A percentile compares a stretch with the other conserved stretches of the same genome.
Evolutionary conservation across 2,888 invertebrate species (phyloP).

Genomic region (Bembecia ichneumoniformis): DNA sequence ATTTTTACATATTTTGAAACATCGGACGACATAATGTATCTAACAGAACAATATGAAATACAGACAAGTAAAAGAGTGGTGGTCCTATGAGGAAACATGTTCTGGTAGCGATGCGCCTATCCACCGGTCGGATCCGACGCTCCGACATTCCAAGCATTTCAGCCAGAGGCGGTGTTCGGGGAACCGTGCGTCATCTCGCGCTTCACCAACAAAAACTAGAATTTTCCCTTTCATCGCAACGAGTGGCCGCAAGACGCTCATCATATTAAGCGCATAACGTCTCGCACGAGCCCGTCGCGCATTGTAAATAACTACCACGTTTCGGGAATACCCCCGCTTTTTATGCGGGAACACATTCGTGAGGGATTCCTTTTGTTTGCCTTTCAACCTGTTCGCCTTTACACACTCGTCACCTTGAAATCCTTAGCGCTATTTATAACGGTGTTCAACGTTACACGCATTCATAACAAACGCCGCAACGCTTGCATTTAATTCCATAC

Average conservation of each 20-base stretch:
- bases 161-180: constrained; percentile 31
- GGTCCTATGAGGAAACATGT: constrained; percentile 4
- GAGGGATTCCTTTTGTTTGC: constrained; percentile 71
- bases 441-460: constrained; percentile 15
- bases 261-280: constrained; percentile 54
- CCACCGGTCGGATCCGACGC: constrained; percentile 30
- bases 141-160: constrained; percentile 8
- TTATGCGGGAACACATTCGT: constrained; percentile 64
- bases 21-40: background rate
- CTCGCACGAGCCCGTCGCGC: constrained; percentile 32
- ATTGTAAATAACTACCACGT: constrained; percentile 59
- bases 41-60: background rate
- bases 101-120: constrained; percentile 16
- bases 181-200: constrained; percentile 55
- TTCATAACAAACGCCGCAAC: constrained; percentile 12
- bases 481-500: no score
- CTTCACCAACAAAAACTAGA: constrained; percentile 50
- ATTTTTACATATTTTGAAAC: no score
- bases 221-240: constrained; percentile 69
- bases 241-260: constrained; percentile 34
- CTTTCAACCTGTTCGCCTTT: constrained; percentile 47
- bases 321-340: constrained; percentile 68
- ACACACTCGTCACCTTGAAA: constrained; percentile 15
- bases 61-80: background rate
- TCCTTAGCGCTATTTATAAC: constrained; percentile 17